A percentile compares a stretch with the other conserved stretches of the same genome.
Evolutionary conservation across 2,113 vertebrate genomes (phyloP).

Genomic region (Megalops atlanticus): DNA sequence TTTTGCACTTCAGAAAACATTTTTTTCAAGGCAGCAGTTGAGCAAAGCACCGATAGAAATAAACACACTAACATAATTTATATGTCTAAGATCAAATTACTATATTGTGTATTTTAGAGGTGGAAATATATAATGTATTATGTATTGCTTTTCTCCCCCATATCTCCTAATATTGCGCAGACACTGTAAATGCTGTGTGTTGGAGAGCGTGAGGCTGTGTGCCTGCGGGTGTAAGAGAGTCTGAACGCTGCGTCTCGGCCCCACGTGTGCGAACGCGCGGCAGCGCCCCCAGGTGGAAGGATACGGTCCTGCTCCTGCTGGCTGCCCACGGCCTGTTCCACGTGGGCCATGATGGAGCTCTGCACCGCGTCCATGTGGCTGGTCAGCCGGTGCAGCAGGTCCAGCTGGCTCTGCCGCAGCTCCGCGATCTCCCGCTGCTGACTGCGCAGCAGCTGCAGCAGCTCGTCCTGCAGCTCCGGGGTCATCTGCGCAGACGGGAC

Average conservation of each 20-base stretch:
- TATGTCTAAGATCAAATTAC: too few relatives aligned
- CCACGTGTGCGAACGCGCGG: background rate
- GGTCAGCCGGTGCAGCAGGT: slow-evolving; percentile 77
- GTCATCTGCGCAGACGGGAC: slow-evolving; percentile 60
- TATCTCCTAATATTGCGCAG: too few relatives aligned
- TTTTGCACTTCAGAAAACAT: too few relatives aligned
- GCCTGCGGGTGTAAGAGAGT: too few relatives aligned
- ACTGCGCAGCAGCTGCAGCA: slow-evolving; percentile 82
- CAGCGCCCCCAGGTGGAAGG: slow-evolving; percentile 62
- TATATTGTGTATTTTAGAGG: too few relatives aligned
- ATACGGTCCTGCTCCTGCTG: slow-evolving; percentile 96
- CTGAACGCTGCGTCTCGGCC: background rate
- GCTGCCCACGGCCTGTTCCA: slow-evolving; percentile 81
- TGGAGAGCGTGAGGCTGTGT: too few relatives aligned
- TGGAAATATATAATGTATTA: too few relatives aligned
- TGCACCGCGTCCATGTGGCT: slow-evolving; percentile 84
- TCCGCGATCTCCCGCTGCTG: slow-evolving; percentile 90
- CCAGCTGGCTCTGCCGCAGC: slow-evolving; percentile 80
- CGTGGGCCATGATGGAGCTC: slow-evolving; percentile 82
- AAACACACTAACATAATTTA: too few relatives aligned
- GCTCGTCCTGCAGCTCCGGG: slow-evolving; percentile 80
- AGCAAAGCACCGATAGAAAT: too few relatives aligned
- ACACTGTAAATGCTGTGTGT: too few relatives aligned
- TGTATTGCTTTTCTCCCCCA: too few relatives aligned
- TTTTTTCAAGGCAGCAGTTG: too few relatives aligned